Evolutionary conservation across 2,888 invertebrate genomes (phyloP).

Genomic region (Standfussiana lucernea): DNA sequence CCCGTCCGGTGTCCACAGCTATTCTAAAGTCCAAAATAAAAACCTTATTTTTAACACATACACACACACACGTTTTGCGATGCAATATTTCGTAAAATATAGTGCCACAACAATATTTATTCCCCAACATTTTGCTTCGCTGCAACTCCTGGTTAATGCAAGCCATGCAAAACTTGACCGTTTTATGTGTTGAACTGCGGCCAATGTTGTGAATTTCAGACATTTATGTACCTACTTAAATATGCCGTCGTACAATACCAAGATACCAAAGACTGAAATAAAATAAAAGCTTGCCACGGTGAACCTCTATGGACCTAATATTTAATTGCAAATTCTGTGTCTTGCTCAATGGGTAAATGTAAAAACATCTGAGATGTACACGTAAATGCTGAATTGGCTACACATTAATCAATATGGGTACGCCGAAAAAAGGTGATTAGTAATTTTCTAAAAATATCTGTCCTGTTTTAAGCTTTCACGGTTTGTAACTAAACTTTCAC

Average conservation of each 20-base stretch:
- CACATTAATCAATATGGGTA: not conserved
- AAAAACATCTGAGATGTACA: not conserved
- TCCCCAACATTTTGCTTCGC: not conserved
- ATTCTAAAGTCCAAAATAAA: not conserved
- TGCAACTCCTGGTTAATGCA: constrained; percentile 36
- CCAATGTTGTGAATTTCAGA: constrained; percentile 11
- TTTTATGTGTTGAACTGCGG: constrained; percentile 45
- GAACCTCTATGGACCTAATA: not conserved
- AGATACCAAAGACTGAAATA: not conserved
- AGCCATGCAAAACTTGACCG: constrained; percentile 25
- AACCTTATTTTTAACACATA: not conserved
- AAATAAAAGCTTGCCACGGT: not conserved
- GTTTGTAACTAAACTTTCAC: too few species aligned
- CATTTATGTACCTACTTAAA: not conserved
- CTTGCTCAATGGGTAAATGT: not conserved
- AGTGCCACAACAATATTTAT: constrained; percentile 24
- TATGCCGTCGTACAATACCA: not conserved
- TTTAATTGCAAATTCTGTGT: not conserved
- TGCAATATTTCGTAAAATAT: constrained; percentile 24
- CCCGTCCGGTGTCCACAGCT: not conserved
- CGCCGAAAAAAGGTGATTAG: not conserved
- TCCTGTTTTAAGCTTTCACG: too few species aligned
- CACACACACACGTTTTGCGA: too few species aligned
- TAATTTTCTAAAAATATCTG: not conserved
- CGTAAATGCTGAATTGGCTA: not conserved